A percentile compares a stretch with the other conserved stretches of the same genome.
Evolutionary conservation across 2,888 invertebrate genomes (phyloP).

Genomic region (Steromphala cineraria): DNA sequence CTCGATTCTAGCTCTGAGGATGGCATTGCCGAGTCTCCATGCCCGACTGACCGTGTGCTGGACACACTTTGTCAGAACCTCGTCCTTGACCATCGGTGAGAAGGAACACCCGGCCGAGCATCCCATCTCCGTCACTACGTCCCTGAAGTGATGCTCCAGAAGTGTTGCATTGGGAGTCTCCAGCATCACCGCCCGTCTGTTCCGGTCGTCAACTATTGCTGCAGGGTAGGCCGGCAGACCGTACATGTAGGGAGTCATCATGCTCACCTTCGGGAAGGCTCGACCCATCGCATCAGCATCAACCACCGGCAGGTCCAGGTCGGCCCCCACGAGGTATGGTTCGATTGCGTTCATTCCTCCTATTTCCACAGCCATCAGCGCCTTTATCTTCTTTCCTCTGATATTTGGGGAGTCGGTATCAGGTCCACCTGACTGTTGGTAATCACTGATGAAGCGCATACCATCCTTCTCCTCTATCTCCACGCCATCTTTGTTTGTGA

Average conservation of each 20-base stretch:
- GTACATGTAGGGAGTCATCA: slow-evolving; percentile 62
- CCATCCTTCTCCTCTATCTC: slow-evolving; percentile 38
- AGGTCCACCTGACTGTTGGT: slow-evolving; percentile 18
- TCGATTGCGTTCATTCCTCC: slow-evolving; percentile 69
- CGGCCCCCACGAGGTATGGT: slow-evolving; percentile 62
- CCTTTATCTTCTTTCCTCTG: slow-evolving; percentile 28
- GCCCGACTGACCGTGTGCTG: slow-evolving; percentile 50
- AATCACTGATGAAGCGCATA: slow-evolving; percentile 50
- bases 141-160: slow-evolving; percentile 61
- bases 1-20: slow-evolving; percentile 53
- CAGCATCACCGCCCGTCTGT: slow-evolving; percentile 54
- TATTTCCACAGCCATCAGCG: slow-evolving; percentile 63
- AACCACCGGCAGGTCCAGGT: slow-evolving; percentile 58
- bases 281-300: slow-evolving; percentile 72
- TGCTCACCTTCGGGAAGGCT: slow-evolving; percentile 66
- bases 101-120: slow-evolving; percentile 55
- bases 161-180: slow-evolving; percentile 52
- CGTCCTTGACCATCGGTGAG: slow-evolving; percentile 39
- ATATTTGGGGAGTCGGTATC: neutral
- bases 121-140: slow-evolving; percentile 63
- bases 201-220: slow-evolving; percentile 57
- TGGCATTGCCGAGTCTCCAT: slow-evolving; percentile 66
- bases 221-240: slow-evolving; percentile 58
- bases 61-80: slow-evolving; percentile 49
- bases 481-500: slow-evolving; percentile 33